Conservation (phyloP, 2,888 invertebrate species). For the Octodonta nipae region DNA sequence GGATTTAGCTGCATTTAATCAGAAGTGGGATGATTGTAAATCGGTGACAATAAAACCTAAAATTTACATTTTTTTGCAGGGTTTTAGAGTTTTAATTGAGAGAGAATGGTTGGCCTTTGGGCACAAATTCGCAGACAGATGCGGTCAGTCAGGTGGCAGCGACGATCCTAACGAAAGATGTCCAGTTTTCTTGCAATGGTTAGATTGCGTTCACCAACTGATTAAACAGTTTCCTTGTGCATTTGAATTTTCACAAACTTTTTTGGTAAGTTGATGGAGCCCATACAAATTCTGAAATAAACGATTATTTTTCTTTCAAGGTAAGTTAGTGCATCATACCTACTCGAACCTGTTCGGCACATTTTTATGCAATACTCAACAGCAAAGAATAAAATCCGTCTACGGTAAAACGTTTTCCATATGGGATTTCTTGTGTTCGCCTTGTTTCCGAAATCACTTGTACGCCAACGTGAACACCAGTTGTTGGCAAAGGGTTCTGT, state of each 20-base stretch:
- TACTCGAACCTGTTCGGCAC: conserved; percentile 95
- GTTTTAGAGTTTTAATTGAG: conserved; percentile 84
- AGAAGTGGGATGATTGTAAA: too few species aligned
- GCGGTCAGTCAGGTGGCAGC: conserved; percentile 65
- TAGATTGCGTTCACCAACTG: conserved; percentile 91
- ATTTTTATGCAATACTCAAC: conserved; percentile 79
- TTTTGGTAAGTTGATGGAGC: conserved; percentile 53
- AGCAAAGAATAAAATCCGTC: conserved; percentile 53
- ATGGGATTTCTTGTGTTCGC: conserved; percentile 72
- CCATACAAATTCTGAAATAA: neutral
- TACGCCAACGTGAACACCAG: conserved; percentile 45
- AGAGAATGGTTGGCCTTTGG: conserved; percentile 97
- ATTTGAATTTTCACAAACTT: conserved; percentile 90
- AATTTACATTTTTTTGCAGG: conserved; percentile 40
- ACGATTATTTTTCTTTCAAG: too few species aligned
- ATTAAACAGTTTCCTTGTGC: conserved; percentile 76
- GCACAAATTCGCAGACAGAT: conserved; percentile 94
- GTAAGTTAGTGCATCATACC: conserved; percentile 87
- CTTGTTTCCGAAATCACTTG: conserved; percentile 74
- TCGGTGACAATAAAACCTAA: too few species aligned
- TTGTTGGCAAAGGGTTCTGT: conserved; percentile 50
- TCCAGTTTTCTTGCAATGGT: conserved; percentile 95
- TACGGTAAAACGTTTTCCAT: conserved; percentile 65
- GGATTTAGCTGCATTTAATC: too few species aligned
- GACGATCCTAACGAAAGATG: conserved; percentile 91